phyloP scores from a whole-genome alignment of 53 echinoderm and acorn worm species.

The Holothuria leucospilota region DNA sequence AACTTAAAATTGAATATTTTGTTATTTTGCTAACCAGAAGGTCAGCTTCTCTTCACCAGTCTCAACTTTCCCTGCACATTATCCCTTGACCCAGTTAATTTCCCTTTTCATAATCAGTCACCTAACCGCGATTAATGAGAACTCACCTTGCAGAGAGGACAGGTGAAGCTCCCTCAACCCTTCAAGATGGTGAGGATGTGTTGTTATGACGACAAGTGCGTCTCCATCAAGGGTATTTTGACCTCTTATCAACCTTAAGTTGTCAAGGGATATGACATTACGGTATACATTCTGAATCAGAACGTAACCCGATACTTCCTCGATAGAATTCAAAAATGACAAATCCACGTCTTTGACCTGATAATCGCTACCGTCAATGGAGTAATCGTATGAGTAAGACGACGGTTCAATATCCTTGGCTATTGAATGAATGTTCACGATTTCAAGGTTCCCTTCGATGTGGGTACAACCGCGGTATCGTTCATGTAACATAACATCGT shows the following conservation, averaged over 20 bases:
- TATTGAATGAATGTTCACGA: neutral
- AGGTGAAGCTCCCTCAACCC: neutral
- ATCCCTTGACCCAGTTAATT: too few relatives aligned
- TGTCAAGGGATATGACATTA: neutral
- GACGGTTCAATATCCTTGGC: neutral
- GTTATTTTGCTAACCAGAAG: too few relatives aligned
- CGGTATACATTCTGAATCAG: conserved; percentile 1
- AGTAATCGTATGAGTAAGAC: neutral
- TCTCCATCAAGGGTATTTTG: neutral
- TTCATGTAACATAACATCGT: too few relatives aligned
- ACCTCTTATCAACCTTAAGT: conserved; percentile 17
- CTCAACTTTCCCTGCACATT: too few relatives aligned
- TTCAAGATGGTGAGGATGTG: neutral
- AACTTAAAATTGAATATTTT: too few relatives aligned
- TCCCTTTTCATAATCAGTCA: too few relatives aligned
- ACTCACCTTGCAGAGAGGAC: conserved; percentile 16
- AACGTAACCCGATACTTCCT: conserved; percentile 30
- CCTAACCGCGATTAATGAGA: too few relatives aligned
- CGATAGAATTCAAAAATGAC: neutral
- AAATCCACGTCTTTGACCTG: neutral
- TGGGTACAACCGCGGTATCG: conserved; percentile 6
- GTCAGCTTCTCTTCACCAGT: too few relatives aligned
- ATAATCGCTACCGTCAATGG: neutral
- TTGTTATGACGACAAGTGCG: conserved; percentile 1
- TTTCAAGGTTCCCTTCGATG: conserved; percentile 23